These are phyloP conservation scores for Eutolmus rufibarbis DNA, from an alignment of 2,888 invertebrate species.

Conservation along the genomic window DNA sequence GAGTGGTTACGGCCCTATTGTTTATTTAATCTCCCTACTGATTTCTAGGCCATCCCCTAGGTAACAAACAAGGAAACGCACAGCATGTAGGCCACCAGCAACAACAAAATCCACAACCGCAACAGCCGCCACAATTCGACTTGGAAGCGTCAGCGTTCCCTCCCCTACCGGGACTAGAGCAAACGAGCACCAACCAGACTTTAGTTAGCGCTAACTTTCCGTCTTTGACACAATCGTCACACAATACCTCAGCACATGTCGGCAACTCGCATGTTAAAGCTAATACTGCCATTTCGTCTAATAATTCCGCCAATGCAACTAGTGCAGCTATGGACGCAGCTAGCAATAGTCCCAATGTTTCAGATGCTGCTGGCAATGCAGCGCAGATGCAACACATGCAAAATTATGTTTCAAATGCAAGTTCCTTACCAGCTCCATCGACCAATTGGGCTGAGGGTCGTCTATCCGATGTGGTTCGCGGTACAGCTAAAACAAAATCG, in stretches of 20 bases:
- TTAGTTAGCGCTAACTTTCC: conserved; percentile 49
- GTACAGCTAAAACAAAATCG: conserved; percentile 67
- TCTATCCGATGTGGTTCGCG: conserved; percentile 81
- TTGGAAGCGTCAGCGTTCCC: conserved; percentile 81
- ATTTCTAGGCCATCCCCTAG: conserved; percentile 37
- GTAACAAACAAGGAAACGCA: conserved; percentile 39
- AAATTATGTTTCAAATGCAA: conserved; percentile 13
- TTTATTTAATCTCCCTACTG: background rate
- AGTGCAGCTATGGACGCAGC: background rate
- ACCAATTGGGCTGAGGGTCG: conserved; percentile 60
- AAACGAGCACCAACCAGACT: conserved; percentile 50
- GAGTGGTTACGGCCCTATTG: background rate
- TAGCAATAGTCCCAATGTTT: background rate
- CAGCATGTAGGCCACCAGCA: conserved; percentile 50
- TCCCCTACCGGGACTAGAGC: conserved; percentile 74
- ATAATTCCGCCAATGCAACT: conserved; percentile 7
- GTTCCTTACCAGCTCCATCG: conserved; percentile 22
- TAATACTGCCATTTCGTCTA: conserved; percentile 40
- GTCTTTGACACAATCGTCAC: conserved; percentile 49
- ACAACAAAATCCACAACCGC: conserved; percentile 57
- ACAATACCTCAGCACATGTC: conserved; percentile 22
- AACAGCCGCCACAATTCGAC: conserved; percentile 74
- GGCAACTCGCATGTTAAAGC: conserved; percentile 28
- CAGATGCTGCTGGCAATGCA: conserved; percentile 26
- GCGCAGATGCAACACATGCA: background rate